A percentile compares a stretch with the other conserved stretches of the same genome.
phyloP scores from a whole-genome alignment of 1,140 invertebrate species.

The Hestina assimilis region DNA sequence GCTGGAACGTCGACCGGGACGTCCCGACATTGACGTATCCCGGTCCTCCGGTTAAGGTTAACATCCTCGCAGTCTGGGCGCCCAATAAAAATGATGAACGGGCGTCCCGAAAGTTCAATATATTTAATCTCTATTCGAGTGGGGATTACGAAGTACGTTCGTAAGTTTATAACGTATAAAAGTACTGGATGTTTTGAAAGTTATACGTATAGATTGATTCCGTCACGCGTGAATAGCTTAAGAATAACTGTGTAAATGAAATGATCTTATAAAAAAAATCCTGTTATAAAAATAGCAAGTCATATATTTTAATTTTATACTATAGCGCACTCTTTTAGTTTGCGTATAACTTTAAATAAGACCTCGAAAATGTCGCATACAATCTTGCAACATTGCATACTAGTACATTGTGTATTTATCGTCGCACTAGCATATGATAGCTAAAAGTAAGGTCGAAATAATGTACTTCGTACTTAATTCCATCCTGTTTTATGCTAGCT shows the following conservation, averaged over 20 bases:
- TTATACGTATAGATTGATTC: neutral
- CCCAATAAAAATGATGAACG: constrained; percentile 46
- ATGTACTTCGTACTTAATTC: neutral
- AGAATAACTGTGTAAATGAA: neutral
- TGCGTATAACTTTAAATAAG: constrained; percentile 10
- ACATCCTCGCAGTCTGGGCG: constrained; percentile 46
- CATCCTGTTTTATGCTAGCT: neutral
- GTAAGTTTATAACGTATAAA: no score
- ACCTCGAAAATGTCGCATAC: constrained; percentile 9
- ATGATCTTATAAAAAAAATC: neutral
- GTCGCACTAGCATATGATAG: constrained; percentile 1
- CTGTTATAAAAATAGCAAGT: constrained; percentile 6
- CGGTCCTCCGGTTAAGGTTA: constrained; percentile 53
- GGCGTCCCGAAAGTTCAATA: constrained; percentile 27
- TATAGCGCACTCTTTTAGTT: constrained; percentile 12
- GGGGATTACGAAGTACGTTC: constrained; percentile 1
- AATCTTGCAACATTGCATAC: constrained; percentile 12
- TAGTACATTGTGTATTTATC: constrained; percentile 11
- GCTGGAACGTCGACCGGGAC: constrained; percentile 59
- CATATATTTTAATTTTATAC: constrained; percentile 1
- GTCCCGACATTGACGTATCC: constrained; percentile 64
- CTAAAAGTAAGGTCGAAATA: neutral
- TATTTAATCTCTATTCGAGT: constrained; percentile 16
- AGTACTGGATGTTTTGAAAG: no score
- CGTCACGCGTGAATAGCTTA: neutral